A percentile compares a stretch with the other conserved stretches of the same genome.
These are phyloP conservation scores for Echiichthys vipera DNA, from an alignment of 2,797 vertebrate species.

Conservation along the genomic window DNA sequence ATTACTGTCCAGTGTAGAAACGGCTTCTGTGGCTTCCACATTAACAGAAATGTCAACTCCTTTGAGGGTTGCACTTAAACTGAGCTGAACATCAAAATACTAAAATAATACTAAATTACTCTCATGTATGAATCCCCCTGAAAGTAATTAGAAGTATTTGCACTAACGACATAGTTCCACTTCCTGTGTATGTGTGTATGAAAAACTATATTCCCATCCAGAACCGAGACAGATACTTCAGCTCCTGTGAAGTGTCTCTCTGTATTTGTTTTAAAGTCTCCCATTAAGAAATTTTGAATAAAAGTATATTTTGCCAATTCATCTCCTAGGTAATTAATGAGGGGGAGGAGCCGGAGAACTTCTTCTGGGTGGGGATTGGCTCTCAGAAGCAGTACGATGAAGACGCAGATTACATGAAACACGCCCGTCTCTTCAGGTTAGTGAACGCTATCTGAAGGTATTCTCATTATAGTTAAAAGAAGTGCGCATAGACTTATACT, in stretches of 20 bases:
- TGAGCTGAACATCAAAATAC: no score
- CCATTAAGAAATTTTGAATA: background rate
- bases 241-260: background rate
- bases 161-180: background rate
- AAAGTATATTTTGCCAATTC: background rate
- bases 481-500: background rate
- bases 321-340: conserved; percentile 93
- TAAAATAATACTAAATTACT: background rate
- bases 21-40: no score
- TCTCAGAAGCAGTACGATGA: conserved; percentile 94
- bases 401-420: conserved; percentile 97
- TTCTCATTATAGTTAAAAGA: background rate
- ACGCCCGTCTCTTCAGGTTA: conserved; percentile 95
- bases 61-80: background rate
- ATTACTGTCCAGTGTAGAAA: no score
- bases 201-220: background rate
- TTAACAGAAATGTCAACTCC: background rate
- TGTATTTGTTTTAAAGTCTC: background rate
- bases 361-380: conserved; percentile 99
- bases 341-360: conserved; percentile 98
- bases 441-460: background rate
- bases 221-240: background rate
- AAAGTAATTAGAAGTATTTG: background rate
- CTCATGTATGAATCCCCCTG: background rate
- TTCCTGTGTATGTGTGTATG: background rate